These are phyloP conservation scores for Nipponia nippon DNA, from an alignment of 2,113 vertebrate species.

Conservation along the genomic window DNA sequence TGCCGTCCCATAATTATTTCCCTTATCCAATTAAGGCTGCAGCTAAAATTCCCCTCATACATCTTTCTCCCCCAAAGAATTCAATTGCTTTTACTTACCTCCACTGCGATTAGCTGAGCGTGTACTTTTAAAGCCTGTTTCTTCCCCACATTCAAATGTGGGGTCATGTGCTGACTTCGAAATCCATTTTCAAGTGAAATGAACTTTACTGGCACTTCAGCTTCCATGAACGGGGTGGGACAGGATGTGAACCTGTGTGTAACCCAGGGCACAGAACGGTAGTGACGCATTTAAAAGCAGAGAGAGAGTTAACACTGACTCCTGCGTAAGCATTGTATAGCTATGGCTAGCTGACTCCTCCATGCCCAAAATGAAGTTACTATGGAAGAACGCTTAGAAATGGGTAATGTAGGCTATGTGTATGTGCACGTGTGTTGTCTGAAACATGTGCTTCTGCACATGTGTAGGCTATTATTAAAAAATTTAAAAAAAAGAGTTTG, in stretches of 20 bases:
- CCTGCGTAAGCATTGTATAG: not conserved
- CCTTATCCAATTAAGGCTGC: not conserved
- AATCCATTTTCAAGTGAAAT: not conserved
- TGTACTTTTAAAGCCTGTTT: not conserved
- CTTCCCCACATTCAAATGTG: not conserved
- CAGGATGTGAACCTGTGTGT: not conserved
- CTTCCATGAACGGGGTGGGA: not conserved
- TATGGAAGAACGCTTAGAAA: not conserved
- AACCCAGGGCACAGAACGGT: not conserved
- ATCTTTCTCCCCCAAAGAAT: not conserved
- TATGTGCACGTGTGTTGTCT: not conserved
- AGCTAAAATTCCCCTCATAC: not conserved
- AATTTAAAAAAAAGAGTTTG: not conserved
- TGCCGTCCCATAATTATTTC: not conserved
- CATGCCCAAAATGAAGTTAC: not conserved
- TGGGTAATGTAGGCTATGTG: not conserved
- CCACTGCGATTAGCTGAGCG: accelerated
- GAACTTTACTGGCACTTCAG: not conserved
- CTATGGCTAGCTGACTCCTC: not conserved
- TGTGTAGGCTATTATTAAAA: not conserved
- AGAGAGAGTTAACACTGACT: not conserved
- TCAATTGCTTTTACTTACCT: constrained; percentile 1
- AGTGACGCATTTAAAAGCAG: not conserved
- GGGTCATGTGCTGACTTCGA: accelerated
- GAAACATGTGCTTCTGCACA: not conserved